Evolutionary conservation across 2,797 vertebrate genomes (phyloP), one percentile per base, ranked within the genome.

Genomic region (Chiroxiphia lanceolata): DNA sequence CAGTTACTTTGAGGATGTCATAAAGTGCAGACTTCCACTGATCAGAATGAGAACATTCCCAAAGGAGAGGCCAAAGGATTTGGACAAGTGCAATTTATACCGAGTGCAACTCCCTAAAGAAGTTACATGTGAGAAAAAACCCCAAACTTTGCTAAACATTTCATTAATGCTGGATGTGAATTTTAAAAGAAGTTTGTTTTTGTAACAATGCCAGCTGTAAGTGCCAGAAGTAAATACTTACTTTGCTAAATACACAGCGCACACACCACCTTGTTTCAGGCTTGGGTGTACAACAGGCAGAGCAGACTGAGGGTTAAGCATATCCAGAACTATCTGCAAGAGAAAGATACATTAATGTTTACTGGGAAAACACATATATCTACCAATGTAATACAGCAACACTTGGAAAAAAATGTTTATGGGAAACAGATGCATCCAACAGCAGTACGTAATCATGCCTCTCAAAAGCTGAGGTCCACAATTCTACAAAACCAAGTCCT

Each of bases 231-330:
- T 29, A 57, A 64, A 91, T 63, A 98, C 98, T 97, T 97, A 99
- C 99, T 99, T 99, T 54, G 98, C 98, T 51, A 99, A 95, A 97
- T 99, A 99, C 65, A 99, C 97, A 6, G 98, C 97, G 25, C 99
- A 99, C 25, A 99, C 97, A 6, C 98, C 99, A 76, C 99, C 99
- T 4, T 97, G 92, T 93, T 99, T 98, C 91, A 99, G 98, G 93
- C 98, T 97, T 89, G 97, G 97, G 53, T 98, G 93, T 85, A 99
- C 95, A 14, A 96, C 80, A 80, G 98, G 97, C 90, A 99, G 97
- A 84, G 97, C 98, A 79, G 98, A 94, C 33, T 99, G 98, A 87
- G 99, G 99, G 87, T 89, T 95, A 59, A 98, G n/a, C 98, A 99
- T 97, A 97, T 99, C 99, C 74, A 99, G 97, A 97, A 98, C 98